These are phyloP conservation scores for Typhlichthys subterraneus DNA, from an alignment of 2,797 vertebrate genomes.

Conservation along the genomic window DNA sequence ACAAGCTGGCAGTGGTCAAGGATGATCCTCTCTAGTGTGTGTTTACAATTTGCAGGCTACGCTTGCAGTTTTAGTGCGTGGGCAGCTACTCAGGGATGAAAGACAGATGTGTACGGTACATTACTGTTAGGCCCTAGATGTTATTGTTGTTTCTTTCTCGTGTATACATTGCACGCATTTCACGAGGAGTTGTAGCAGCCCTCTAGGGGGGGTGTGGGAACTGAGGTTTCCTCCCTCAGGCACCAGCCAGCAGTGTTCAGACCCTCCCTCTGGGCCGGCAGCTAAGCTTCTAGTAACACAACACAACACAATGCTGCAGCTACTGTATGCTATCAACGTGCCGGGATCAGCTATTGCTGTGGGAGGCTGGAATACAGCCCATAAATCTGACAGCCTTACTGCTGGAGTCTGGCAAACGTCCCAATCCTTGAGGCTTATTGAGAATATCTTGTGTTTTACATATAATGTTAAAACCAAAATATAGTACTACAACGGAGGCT, in stretches of 20 bases:
- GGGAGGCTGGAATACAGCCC: slow-evolving; percentile 41
- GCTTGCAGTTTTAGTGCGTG: slow-evolving; percentile 16
- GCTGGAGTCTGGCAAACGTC: slow-evolving; percentile 40
- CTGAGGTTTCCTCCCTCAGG: slow-evolving; percentile 56
- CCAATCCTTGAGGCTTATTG: slow-evolving; percentile 25
- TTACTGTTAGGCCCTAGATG: not conserved
- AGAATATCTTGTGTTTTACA: slow-evolving; percentile 26
- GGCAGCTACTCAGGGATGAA: slow-evolving; percentile 24
- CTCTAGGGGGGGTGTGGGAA: slow-evolving; percentile 50
- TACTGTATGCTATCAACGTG: slow-evolving; percentile 27
- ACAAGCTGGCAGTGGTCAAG: slow-evolving; percentile 24
- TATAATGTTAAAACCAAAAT: slow-evolving; percentile 14
- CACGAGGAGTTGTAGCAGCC: slow-evolving; percentile 30
- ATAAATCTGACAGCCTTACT: slow-evolving; percentile 16
- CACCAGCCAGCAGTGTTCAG: slow-evolving; percentile 56
- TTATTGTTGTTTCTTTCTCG: not conserved
- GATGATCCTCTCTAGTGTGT: slow-evolving; percentile 21
- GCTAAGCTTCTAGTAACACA: slow-evolving; percentile 43
- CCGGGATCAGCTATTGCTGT: slow-evolving; percentile 32
- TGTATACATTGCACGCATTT: not conserved
- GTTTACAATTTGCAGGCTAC: slow-evolving; percentile 29
- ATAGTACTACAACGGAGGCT: not conserved
- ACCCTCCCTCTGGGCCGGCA: slow-evolving; percentile 58
- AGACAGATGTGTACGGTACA: slow-evolving; percentile 41
- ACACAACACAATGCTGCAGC: slow-evolving; percentile 25